Evolutionary conservation across 2,888 invertebrate species (phyloP), one percentile per base, ranked within the genome.

Genomic region (Ornithoptera alexandrae): DNA sequence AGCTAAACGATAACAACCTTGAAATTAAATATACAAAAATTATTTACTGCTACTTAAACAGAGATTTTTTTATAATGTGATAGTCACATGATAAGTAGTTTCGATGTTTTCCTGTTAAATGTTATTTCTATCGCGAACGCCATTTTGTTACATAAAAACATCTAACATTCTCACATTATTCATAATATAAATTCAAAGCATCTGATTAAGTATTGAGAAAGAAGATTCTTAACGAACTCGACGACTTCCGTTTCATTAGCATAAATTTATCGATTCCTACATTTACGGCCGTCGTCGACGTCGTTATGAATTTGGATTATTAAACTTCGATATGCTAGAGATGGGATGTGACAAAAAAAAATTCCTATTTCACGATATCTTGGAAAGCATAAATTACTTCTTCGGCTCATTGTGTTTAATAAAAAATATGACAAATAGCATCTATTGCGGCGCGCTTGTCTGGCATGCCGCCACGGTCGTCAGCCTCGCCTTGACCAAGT

Each of bases 401-500:
- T 64, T 72, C 73, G 73, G 76, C 72, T 81, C 79, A 82, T 84
- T 84, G 82, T 84, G 82, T 84, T 77, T 78, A 82, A 83, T 85
- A 86, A 86, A 88, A 85, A 85, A 84, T 79, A 84, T 82, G 84
- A 88, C 81, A 87, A 87, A 87, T 84, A 80, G 79, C 77, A 77
- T 80, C 79, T 81, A 87, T 88, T 87, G 86, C 77, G 69, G 72
- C 69, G 64, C 61, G 77, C 81, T 81, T 79, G 84, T 80, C 85
- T 90, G 89, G 89, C 90, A 82, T 85, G 84, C 81, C 83, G 86
- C 89, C 90, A 90, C 86, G 89, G 87, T 86, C 89, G 84, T 78
- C 82, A 83, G 84, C 84, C 84, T 89, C 81, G 86, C 91, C 91
- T 91, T 91, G 91, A 91, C 91, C 91, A 90, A 89, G 80, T 86